A percentile compares a stretch with the other conserved stretches of the same genome.
phyloP scores from a whole-genome alignment of 2,888 invertebrate genomes.

The Chymomyza caudatula region DNA sequence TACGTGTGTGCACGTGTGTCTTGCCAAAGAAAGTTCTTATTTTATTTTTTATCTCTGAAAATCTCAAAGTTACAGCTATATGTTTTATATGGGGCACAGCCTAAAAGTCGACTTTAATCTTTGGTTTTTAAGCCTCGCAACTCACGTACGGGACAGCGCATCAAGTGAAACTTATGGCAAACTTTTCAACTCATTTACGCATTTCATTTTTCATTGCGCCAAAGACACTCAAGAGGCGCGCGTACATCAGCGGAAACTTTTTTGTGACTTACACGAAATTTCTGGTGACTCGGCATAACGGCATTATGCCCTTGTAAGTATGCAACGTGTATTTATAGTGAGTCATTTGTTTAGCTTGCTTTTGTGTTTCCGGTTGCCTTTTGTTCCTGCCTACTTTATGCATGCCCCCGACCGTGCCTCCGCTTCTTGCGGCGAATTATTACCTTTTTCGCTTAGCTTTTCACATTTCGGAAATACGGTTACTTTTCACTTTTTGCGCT shows the following conservation, averaged over 20 bases:
- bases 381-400: slow-evolving; percentile 3
- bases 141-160: slow-evolving; percentile 31
- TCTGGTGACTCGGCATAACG: neutral
- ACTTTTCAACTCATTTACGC: slow-evolving; percentile 71
- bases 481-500: neutral
- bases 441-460: neutral
- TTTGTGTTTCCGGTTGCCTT: slow-evolving; percentile 34
- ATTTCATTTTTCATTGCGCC: slow-evolving; percentile 61
- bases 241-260: neutral
- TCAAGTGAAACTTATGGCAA: slow-evolving; percentile 51
- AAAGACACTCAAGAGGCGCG: slow-evolving; percentile 19
- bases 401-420: neutral
- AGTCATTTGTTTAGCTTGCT: slow-evolving; percentile 57
- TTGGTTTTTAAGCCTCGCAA: slow-evolving; percentile 30
- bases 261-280: neutral
- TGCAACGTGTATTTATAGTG: slow-evolving; percentile 53
- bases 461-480: neutral
- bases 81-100: slow-evolving; percentile 12
- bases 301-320: neutral
- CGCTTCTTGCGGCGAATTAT: neutral
- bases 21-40: neutral
- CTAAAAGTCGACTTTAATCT: slow-evolving; percentile 55
- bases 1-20: neutral
- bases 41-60: neutral
- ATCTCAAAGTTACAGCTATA: neutral